Conservation (phyloP, 1,140 invertebrate species). For the Drosophila dunni region DNA sequence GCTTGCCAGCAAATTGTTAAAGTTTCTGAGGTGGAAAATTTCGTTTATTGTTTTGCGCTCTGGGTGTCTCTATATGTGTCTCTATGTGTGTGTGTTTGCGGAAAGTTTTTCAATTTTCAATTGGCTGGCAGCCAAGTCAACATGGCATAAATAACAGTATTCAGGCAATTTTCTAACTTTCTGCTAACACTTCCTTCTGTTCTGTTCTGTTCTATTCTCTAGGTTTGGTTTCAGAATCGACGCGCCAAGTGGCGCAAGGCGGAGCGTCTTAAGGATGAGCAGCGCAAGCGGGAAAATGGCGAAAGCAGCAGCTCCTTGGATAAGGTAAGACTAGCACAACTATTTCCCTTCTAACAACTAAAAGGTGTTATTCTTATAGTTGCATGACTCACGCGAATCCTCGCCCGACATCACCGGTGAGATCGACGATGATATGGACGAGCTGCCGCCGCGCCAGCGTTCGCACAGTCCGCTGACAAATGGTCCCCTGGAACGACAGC, state of each 20-base stretch:
- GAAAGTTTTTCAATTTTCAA: slow-evolving; percentile 81
- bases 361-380: slow-evolving; percentile 27
- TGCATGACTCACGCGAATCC: slow-evolving; percentile 82
- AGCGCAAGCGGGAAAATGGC: slow-evolving; percentile 91
- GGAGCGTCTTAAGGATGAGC: slow-evolving; percentile 95
- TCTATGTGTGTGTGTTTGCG: slow-evolving; percentile 26
- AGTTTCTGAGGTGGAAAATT: slow-evolving; percentile 84
- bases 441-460: slow-evolving; percentile 67
- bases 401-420: slow-evolving; percentile 84
- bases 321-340: slow-evolving; percentile 58
- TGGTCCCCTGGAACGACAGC: slow-evolving; percentile 63
- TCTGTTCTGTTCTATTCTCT: slow-evolving; percentile 15
- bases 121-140: slow-evolving; percentile 62
- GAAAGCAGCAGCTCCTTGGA: slow-evolving; percentile 86
- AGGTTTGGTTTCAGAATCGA: slow-evolving; percentile 98
- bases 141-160: slow-evolving; percentile 60
- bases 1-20: slow-evolving; percentile 72
- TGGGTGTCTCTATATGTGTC: slow-evolving; percentile 1
- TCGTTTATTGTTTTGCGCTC: slow-evolving; percentile 67
- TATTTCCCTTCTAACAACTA: neutral
- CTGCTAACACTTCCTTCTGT: slow-evolving; percentile 27
- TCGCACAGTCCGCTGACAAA: slow-evolving; percentile 75
- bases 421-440: slow-evolving; percentile 82
- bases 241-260: slow-evolving; percentile 97
- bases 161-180: slow-evolving; percentile 71